Base-by-base conservation (phyloP, 35 echinoderm and acorn worm species). In the Apostichopus californicus region DNA sequence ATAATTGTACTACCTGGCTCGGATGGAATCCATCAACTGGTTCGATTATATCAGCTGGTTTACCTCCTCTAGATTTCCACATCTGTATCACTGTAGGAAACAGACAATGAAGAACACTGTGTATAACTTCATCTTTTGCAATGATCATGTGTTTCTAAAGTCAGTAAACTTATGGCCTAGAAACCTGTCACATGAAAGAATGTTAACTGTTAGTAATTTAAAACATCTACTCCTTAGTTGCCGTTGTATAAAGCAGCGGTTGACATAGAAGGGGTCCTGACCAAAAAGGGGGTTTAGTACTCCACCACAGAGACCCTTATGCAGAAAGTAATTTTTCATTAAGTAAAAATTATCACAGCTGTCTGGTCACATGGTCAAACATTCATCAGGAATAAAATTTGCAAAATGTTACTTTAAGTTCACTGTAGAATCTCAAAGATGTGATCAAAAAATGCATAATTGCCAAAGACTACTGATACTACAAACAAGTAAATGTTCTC, bases 21-120 rank as follows among this genome's bases (percentile, higher is more conserved):
- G 93, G 93, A 54, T 94, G 93, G 54, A 94, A 91, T 2, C 93
- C 93, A 79, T 94, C 93, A 2, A 94, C 89, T 3, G 93, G 90
- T 55, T 94, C 93, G 60, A 94, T 86, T 5, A 94, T 53, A 55
- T 94, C 54, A 70, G 78, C 83, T 11, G 78, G 28, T 34, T 86
- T 25, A 5, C 93, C 87, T 54, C 93, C 93, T 77, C 1, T 34
- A 34, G 28, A 34, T 34, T 1, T 34, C 28, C 28, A 34, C 28
- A 34, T 34, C 2, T 34, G 28, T 34, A 34, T 34, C 28, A 34
- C 28, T 34, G 28, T 46, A 46, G 34, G 34, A 46, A 46, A 46
- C 34, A 46, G 34, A 46, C 34, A 46, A 46, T 46, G 34, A 46
- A 46, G 34, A 46, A 46, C 34, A 46, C 34, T 46, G 34, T 46